Conservation (phyloP, 2,797 vertebrate species). For the Anguilla marmorata region DNA sequence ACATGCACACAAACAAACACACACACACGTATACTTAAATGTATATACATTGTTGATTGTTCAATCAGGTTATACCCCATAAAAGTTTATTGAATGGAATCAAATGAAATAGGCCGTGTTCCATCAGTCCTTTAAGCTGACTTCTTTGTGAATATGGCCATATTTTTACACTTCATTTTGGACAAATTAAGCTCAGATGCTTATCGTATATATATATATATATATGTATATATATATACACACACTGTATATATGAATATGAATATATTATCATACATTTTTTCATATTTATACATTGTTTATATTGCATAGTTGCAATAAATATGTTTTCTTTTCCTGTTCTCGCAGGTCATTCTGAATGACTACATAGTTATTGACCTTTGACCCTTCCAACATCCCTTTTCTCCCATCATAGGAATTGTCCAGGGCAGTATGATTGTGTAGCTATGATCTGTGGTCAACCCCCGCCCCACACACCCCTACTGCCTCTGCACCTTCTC, state of each 20-base stretch:
- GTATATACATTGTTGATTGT: background rate
- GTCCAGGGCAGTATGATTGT: background rate
- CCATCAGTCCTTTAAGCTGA: background rate
- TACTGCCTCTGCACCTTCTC: conserved; percentile 24
- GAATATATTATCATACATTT: conserved; percentile 20
- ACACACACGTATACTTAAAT: background rate
- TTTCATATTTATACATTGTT: conserved; percentile 68
- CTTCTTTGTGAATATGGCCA: conserved; percentile 17
- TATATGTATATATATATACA: conserved; percentile 44
- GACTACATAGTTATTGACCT: conserved; percentile 66
- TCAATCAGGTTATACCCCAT: conserved; percentile 17
- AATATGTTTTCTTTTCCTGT: conserved; percentile 76
- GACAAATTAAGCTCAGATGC: conserved; percentile 41
- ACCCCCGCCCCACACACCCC: background rate
- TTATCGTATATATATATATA: conserved; percentile 38
- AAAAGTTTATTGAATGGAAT: background rate
- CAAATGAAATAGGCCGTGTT: background rate
- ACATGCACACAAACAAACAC: background rate
- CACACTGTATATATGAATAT: conserved; percentile 64
- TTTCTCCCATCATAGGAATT: conserved; percentile 18
- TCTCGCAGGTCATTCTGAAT: conserved; percentile 59
- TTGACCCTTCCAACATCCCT: conserved; percentile 44
- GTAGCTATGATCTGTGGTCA: conserved; percentile 18
- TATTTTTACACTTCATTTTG: conserved; percentile 21
- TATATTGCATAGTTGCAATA: conserved; percentile 62